Conservation (phyloP, 2,888 invertebrate species). For the Idaea biselata region DNA sequence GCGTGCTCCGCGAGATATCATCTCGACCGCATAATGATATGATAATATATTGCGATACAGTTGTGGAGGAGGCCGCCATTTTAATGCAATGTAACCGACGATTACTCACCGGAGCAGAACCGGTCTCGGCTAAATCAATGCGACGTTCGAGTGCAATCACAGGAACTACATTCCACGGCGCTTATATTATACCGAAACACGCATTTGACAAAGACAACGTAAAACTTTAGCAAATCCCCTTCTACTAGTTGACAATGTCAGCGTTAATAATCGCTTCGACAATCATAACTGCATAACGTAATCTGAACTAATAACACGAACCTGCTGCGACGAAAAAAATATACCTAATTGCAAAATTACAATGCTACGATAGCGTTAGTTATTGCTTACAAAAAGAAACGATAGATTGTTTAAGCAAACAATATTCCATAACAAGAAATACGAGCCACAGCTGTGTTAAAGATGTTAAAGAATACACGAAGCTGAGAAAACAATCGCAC, state of each 20-base stretch:
- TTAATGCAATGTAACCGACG: constrained; percentile 43
- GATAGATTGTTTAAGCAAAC: constrained; percentile 46
- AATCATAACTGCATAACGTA: constrained; percentile 34
- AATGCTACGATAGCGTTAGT: constrained; percentile 36
- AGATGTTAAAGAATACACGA: constrained; percentile 54
- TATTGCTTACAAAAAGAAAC: constrained; percentile 40
- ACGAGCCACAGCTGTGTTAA: constrained; percentile 50
- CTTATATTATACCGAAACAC: constrained; percentile 34
- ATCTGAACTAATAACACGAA: constrained; percentile 27
- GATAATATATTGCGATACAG: constrained; percentile 48
- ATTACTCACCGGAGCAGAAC: constrained; percentile 42
- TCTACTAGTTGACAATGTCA: constrained; percentile 10
- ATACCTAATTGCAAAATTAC: constrained; percentile 34
- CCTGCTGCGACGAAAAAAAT: constrained; percentile 24
- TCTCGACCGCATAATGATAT: constrained; percentile 46
- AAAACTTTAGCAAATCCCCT: not conserved
- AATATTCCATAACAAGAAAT: constrained; percentile 54
- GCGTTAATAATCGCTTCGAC: constrained; percentile 28
- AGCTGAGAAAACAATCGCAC: constrained; percentile 56
- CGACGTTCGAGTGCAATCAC: constrained; percentile 23
- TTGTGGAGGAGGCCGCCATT: constrained; percentile 37
- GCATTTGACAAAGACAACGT: constrained; percentile 12
- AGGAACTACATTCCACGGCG: constrained; percentile 31
- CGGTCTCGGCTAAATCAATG: constrained; percentile 39
- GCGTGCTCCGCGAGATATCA: constrained; percentile 43